A percentile compares a stretch with the other conserved stretches of the same genome.
These are phyloP conservation scores for Leptopilina clavipes DNA, from an alignment of 1,140 invertebrate species.

Conservation along the genomic window DNA sequence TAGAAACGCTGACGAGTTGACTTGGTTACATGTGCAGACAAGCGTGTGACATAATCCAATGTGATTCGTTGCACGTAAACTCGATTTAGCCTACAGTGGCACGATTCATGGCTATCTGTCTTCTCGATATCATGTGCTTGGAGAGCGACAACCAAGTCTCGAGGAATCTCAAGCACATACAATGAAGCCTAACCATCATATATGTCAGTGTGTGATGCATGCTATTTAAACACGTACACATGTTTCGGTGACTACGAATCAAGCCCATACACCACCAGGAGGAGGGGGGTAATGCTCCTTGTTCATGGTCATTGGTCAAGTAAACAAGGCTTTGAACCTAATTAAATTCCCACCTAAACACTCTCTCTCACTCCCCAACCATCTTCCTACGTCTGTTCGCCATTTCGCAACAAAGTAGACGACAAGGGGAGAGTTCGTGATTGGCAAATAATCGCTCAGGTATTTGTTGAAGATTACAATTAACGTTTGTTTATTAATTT, in stretches of 20 bases:
- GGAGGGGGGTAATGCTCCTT: constrained; percentile 55
- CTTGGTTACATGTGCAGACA: constrained; percentile 12
- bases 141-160: constrained; percentile 12
- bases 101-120: not conserved
- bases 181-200: not conserved
- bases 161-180: constrained; percentile 1
- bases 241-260: constrained; percentile 53
- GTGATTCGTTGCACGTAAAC: constrained; percentile 18
- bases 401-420: not conserved
- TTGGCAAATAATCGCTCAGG: not conserved
- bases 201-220: not conserved
- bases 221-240: constrained; percentile 34
- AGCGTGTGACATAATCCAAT: constrained; percentile 19
- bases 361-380: constrained; percentile 42
- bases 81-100: constrained; percentile 15
- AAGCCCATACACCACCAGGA: constrained; percentile 53
- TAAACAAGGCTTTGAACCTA: constrained; percentile 63
- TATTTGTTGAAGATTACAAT: not conserved
- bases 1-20: constrained; percentile 6
- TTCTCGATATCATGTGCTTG: constrained; percentile 9
- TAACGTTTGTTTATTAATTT: not conserved
- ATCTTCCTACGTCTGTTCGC: not conserved
- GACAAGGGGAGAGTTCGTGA: not conserved
- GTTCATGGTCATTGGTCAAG: constrained; percentile 65
- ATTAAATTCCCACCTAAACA: constrained; percentile 63